Evolutionary conservation across 2,113 vertebrate genomes (phyloP), one percentile per base, ranked within the genome.

Genomic region (Anser cygnoides): DNA sequence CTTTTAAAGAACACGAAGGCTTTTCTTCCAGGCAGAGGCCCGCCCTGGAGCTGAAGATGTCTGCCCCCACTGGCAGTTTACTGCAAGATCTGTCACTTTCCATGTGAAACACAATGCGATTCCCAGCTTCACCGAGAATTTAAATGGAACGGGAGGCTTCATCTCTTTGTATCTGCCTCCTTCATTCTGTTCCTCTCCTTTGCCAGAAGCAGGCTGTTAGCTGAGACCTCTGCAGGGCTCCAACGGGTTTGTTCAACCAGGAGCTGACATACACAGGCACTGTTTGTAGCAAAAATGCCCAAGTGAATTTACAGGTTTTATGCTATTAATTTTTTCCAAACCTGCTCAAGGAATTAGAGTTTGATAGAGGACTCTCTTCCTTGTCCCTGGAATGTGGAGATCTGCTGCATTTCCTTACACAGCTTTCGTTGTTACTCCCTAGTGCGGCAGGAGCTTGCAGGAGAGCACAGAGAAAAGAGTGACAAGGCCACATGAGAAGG

Each of bases 361-460:
- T 84, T 87, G 91, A 94, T 76, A 54, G 91, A 80, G 72, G 55
- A 52, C 25, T 43, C 39, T 50, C 77, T 54, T 84, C 84, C n/a
- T 62, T 44, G 31, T 77, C 43, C 73, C 41, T 43, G 61, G 79
- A 66, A 84, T 37, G 37, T 78, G 93, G 29, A 63, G 77, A 43
- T 82, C 37, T 82, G 71, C 75, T 61, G 50, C 41, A 52, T 77
- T 80, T 70, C 82, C 12, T 3, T 8, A n/a, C 46, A 16, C 14
- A 19, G 75, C 22, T 57, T 68, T 78, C 0, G 0, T 46, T 33
- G 44, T 35, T 44, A 21, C 31, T 33, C 22, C 19, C 25, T 29
- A 49, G 35, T 41, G 20, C 22, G 26, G 54, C 80, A 80, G 39
- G 43, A 11, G 26, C 37, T 68, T 44, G 31, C 37, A 9, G 28